phyloP scores from a whole-genome alignment of 2,113 vertebrate species.

The Phaethornis superciliosus region DNA sequence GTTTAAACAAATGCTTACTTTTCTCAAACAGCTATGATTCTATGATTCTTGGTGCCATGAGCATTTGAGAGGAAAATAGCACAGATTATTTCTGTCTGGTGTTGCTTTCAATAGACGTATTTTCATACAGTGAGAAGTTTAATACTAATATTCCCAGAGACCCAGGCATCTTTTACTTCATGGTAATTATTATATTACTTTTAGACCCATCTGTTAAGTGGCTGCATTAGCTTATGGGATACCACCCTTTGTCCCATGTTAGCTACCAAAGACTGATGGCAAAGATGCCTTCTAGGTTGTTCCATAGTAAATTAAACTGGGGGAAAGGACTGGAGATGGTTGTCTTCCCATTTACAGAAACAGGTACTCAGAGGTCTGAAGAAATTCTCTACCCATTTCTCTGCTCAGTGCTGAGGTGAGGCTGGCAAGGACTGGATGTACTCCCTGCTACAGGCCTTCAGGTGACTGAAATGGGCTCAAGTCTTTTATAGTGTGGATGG shows the following conservation, averaged over 20 bases:
- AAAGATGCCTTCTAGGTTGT: not conserved
- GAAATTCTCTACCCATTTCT: not conserved
- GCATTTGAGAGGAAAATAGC: conserved; percentile 1
- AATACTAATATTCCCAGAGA: not conserved
- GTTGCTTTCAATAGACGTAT: conserved; percentile 41
- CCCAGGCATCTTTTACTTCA: not conserved
- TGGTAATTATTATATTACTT: not conserved
- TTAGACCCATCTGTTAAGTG: not conserved
- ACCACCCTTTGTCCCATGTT: not conserved
- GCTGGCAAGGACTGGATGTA: not conserved
- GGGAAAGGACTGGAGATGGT: not conserved
- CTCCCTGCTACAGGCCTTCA: not conserved
- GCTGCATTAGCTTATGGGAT: not conserved
- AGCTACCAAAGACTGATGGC: not conserved
- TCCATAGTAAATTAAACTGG: not conserved
- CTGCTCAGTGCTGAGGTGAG: not conserved
- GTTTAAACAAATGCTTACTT: conserved; percentile 38
- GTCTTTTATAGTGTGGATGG: not conserved
- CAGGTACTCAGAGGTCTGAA: not conserved
- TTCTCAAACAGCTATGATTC: not conserved
- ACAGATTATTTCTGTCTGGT: conserved; percentile 14
- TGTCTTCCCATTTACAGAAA: not conserved
- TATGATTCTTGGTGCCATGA: conserved; percentile 17
- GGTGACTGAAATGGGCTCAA: not conserved
- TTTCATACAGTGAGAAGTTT: not conserved